phyloP scores from a whole-genome alignment of 2,888 invertebrate species.

The Lasioglossum calceatum region DNA sequence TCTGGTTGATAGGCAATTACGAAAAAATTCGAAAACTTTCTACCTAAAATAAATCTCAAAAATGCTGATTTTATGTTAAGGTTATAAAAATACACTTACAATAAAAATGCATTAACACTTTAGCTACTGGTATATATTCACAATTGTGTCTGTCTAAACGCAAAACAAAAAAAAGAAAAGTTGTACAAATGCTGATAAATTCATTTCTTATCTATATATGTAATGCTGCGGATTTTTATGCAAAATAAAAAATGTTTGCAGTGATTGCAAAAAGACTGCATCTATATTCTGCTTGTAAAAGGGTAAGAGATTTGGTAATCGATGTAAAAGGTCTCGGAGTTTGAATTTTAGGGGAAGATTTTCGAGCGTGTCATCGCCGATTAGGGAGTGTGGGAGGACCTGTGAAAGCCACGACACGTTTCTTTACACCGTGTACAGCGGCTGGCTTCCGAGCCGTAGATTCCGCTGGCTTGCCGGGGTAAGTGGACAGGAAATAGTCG shows the following conservation, averaged over 20 bases:
- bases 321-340: neutral
- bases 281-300: neutral
- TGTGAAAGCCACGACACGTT: neutral
- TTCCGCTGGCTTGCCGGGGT: neutral
- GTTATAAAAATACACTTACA: no score
- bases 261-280: neutral
- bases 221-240: no score
- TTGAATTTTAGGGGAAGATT: neutral
- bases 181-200: no score
- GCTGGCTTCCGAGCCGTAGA: neutral
- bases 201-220: no score
- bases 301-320: neutral
- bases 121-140: no score
- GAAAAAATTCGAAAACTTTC: no score
- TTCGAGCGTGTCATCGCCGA: neutral
- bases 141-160: no score
- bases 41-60: no score
- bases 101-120: no score
- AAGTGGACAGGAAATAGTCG: slow-evolving; percentile 36
- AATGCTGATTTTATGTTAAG: no score
- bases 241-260: no score
- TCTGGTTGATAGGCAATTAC: neutral
- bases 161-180: no score
- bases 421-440: neutral
- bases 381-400: neutral